Evolutionary conservation across 2,888 invertebrate species (phyloP), one percentile per base, ranked within the genome.

Genomic region (Lithosia quadra): DNA sequence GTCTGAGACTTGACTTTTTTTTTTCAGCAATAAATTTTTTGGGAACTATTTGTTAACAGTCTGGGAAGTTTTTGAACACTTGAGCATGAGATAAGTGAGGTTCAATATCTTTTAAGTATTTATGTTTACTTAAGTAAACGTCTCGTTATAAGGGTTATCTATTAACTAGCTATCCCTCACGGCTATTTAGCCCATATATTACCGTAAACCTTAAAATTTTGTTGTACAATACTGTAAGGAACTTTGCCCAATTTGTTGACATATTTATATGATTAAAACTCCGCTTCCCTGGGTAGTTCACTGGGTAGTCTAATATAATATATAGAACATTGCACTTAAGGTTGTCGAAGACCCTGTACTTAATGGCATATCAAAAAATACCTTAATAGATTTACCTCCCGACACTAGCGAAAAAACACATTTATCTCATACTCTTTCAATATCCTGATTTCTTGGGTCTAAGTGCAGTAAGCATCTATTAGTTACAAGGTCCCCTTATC

Each of bases 11-110:
- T 66, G 56, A 61, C 67, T 62, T 62, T 53, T 66, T 72, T 76
- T 68, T 74, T 56, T 49, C n/a, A 24, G 63, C 67, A 28, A 61
- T 73, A 75, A 71, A 76, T 72, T 66, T 68, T 60, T 63, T 69
- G 67, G 65, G 69, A 57, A 18, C 53, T 63, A 58, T 68, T 63
- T 59, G 63, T 53, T 49, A 59, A 53, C 56, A 28, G 56, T 28
- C 21, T 61, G 34, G 33, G 63, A 57, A 39, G 57, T 34, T 65
- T 53, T 22, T 66, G 33, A 36, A 57, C 63, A 60, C 56, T 33
- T 63, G 58, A 49, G 18, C 33, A 57, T 24, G 13, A 49, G 49
- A 49, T 56, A 24, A 61, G 21, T 63, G 22, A 55, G 22, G 8
- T 63, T 56, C n/a, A n/a, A 49, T 18, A 39, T 39, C 9, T 60